phyloP scores from a whole-genome alignment of 2,113 vertebrate genomes.

The Pterocles orientalis region DNA sequence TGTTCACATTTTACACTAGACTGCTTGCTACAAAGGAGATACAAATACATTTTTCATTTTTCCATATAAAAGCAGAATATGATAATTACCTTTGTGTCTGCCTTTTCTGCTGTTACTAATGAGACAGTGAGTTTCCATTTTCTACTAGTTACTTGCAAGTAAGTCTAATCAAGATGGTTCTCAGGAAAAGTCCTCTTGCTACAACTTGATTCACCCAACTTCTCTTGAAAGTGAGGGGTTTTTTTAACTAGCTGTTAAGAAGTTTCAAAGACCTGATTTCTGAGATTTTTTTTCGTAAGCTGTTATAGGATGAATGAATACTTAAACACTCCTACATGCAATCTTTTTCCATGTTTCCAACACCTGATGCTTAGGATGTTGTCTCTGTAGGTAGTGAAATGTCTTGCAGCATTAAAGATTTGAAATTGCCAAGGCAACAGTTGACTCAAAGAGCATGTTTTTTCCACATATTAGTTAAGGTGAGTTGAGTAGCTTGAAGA shows the following conservation, averaged over 20 bases:
- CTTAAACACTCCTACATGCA: not conserved
- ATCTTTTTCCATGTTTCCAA: not conserved
- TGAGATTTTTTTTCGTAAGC: not conserved
- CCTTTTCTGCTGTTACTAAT: not conserved
- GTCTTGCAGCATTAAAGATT: not conserved
- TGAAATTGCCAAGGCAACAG: not conserved
- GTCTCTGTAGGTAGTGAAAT: not conserved
- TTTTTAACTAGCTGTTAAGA: slow-evolving; percentile 8
- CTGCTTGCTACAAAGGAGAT: not conserved
- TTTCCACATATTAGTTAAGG: not conserved
- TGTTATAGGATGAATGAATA: not conserved
- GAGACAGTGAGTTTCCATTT: not conserved
- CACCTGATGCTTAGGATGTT: not conserved
- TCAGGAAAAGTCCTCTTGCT: slow-evolving; percentile 11
- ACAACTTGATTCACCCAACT: not conserved
- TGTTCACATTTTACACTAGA: not conserved
- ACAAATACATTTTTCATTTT: not conserved
- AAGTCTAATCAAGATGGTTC: not conserved
- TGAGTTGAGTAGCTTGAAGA: not conserved
- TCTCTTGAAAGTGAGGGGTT: not conserved
- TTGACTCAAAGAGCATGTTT: not conserved
- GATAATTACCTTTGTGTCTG: not conserved
- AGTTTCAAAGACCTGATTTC: not conserved
- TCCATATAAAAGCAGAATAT: not conserved
- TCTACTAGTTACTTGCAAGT: slow-evolving; percentile 23